These are phyloP conservation scores for Synanthedon andrenaeformis DNA, from an alignment of 2,888 invertebrate species.

Conservation along the genomic window DNA sequence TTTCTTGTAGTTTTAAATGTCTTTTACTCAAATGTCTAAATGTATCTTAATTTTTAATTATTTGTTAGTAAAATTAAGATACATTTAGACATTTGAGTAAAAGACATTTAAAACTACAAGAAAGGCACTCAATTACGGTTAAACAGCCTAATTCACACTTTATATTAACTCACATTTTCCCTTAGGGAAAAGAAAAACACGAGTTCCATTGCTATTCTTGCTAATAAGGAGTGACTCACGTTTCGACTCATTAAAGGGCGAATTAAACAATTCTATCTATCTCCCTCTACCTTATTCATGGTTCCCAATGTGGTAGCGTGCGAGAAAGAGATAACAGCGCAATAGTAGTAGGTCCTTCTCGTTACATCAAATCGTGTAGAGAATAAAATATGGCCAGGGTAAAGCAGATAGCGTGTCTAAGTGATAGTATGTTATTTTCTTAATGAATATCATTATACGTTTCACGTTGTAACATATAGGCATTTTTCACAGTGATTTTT, in stretches of 20 bases:
- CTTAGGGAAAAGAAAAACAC: neutral
- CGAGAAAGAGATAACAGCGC: slow-evolving; percentile 4
- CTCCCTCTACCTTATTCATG: slow-evolving; percentile 26
- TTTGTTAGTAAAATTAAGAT: too few relatives aligned
- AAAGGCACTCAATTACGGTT: too few relatives aligned
- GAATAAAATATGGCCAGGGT: slow-evolving; percentile 35
- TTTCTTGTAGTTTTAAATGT: too few relatives aligned
- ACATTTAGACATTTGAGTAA: too few relatives aligned
- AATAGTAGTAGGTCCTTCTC: slow-evolving; percentile 11
- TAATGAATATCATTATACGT: neutral
- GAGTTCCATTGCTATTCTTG: neutral
- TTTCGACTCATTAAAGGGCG: neutral
- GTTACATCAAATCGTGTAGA: slow-evolving; percentile 22
- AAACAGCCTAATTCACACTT: too few relatives aligned
- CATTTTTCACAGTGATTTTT: slow-evolving; percentile 1
- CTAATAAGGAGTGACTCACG: neutral
- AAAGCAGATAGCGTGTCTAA: slow-evolving; percentile 19
- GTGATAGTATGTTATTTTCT: slow-evolving; percentile 12
- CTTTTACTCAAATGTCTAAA: too few relatives aligned
- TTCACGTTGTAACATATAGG: neutral
- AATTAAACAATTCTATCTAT: slow-evolving; percentile 9
- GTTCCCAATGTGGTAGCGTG: slow-evolving; percentile 4
- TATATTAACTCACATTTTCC: neutral
- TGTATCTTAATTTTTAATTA: too few relatives aligned
- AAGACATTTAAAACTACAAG: too few relatives aligned